These are phyloP conservation scores for Scaptomyza flava DNA, from an alignment of 2,888 invertebrate species.

Conservation along the genomic window DNA sequence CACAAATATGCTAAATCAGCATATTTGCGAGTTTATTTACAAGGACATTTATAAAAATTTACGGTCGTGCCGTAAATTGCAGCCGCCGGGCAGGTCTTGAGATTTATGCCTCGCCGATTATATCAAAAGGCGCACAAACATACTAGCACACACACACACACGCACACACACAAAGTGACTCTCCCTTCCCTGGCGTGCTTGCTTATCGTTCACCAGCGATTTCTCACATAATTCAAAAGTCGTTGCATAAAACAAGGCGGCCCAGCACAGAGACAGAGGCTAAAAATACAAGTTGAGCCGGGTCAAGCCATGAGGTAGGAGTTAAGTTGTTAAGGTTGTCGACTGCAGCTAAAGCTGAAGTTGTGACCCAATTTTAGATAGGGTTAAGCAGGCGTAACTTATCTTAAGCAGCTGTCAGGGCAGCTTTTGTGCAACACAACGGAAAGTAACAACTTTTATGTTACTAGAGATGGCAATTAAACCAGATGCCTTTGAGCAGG, in stretches of 20 bases:
- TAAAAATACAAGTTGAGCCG: constrained; percentile 43
- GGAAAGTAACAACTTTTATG: background rate
- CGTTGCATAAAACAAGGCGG: constrained; percentile 52
- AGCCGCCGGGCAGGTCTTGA: constrained; percentile 79
- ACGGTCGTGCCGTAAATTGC: constrained; percentile 77
- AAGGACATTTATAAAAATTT: constrained; percentile 80
- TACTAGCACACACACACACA: background rate
- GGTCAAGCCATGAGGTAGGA: constrained; percentile 35
- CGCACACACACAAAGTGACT: too few species aligned
- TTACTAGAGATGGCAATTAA: too few species aligned
- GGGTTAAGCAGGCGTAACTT: constrained; percentile 30
- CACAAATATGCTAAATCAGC: constrained; percentile 79
- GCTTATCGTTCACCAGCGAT: constrained; percentile 51
- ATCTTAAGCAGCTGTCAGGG: constrained; percentile 25
- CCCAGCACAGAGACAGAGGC: constrained; percentile 19
- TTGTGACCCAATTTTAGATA: constrained; percentile 53
- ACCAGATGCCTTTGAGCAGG: too few species aligned
- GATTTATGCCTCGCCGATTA: constrained; percentile 76
- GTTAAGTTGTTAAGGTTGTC: constrained; percentile 1
- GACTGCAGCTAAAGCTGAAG: constrained; percentile 18
- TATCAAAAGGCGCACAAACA: constrained; percentile 42
- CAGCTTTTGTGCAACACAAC: background rate
- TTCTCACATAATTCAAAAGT: constrained; percentile 73
- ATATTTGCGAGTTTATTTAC: constrained; percentile 80
- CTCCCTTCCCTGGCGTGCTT: background rate